Evolutionary conservation across 1,140 invertebrate species (phyloP).

Genomic region (Nymphalis io): DNA sequence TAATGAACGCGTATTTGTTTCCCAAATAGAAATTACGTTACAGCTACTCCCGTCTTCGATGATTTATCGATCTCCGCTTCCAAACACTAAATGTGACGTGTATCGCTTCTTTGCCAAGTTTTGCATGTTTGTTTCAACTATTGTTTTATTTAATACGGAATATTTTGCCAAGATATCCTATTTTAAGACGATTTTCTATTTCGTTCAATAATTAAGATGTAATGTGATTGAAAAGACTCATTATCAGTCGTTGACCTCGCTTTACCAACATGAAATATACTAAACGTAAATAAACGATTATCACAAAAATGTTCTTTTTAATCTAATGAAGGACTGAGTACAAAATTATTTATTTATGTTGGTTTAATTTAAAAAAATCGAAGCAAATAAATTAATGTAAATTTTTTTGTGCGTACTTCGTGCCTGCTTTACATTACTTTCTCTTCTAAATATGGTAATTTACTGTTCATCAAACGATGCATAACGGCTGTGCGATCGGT

Average conservation of each 20-base stretch:
- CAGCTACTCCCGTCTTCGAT: constrained; percentile 4
- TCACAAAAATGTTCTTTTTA: too few relatives aligned
- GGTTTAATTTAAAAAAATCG: neutral
- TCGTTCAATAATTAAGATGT: neutral
- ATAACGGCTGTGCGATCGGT: constrained; percentile 27
- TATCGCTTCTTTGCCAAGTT: constrained; percentile 28
- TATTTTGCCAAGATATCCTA: constrained; percentile 25
- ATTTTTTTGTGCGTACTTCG: constrained; percentile 3
- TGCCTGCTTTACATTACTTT: constrained; percentile 30
- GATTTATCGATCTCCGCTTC: constrained; percentile 28
- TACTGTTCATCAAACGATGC: constrained; percentile 29
- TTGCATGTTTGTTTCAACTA: constrained; percentile 22
- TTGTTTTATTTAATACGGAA: constrained; percentile 18
- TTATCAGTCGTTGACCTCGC: constrained; percentile 15
- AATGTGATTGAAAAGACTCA: neutral
- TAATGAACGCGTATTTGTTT: neutral
- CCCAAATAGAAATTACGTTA: constrained; percentile 4
- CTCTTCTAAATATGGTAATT: constrained; percentile 34
- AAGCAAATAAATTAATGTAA: neutral
- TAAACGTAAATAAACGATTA: neutral
- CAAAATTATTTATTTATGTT: neutral
- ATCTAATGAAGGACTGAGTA: neutral
- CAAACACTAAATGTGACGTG: constrained; percentile 24
- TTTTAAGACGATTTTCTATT: constrained; percentile 14
- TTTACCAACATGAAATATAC: too few relatives aligned